phyloP scores from a whole-genome alignment of 2,888 invertebrate genomes.

The Entomobrya multifasciata region DNA sequence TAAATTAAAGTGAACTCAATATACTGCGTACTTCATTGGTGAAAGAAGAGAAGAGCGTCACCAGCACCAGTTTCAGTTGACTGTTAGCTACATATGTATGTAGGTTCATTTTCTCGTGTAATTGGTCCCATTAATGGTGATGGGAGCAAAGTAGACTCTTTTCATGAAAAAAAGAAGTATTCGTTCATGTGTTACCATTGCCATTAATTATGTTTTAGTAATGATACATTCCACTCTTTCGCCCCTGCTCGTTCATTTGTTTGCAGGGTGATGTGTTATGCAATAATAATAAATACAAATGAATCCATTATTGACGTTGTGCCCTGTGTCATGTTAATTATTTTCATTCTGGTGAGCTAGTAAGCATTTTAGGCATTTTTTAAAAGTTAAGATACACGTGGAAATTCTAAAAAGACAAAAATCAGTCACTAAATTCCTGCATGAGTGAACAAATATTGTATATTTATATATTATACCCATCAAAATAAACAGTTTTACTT shows the following conservation, averaged over 20 bases:
- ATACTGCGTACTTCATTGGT: no score
- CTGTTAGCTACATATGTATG: no score
- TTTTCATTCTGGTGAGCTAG: neutral
- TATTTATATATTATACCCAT: no score
- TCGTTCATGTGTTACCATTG: neutral
- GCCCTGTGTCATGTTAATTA: neutral
- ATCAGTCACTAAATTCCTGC: no score
- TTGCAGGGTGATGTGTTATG: neutral
- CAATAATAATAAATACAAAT: neutral
- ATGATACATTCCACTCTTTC: conserved; percentile 1
- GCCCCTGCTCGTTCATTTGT: no score
- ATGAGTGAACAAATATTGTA: no score
- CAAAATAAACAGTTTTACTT: no score
- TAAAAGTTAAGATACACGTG: no score
- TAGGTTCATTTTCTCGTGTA: conserved; percentile 60
- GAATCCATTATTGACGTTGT: no score
- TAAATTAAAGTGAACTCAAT: no score
- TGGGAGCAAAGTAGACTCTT: conserved; percentile 12
- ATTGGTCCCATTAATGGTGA: conserved; percentile 67
- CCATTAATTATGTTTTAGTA: neutral
- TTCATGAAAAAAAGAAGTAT: neutral
- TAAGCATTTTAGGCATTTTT: no score
- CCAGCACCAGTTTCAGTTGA: neutral
- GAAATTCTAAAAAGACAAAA: no score
- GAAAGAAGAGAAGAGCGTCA: neutral